Percentiles rank a stretch among this genome's conserved stretches.
Evolutionary conservation across 2,797 vertebrate species (phyloP).

Genomic region (Pterois miles): DNA sequence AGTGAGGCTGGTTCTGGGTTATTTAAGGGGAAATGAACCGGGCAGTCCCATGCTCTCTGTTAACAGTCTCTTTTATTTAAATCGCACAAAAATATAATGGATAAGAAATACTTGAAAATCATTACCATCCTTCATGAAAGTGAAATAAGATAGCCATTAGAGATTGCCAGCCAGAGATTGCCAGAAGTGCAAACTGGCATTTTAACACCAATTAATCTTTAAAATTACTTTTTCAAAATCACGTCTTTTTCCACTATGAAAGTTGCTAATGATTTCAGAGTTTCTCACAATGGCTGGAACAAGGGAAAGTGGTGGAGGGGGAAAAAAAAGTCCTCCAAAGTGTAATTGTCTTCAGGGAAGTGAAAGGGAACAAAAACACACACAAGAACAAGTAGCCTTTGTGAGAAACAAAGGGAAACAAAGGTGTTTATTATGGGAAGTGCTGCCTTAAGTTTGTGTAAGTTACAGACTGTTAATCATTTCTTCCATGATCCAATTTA

Average conservation of each 20-base stretch:
- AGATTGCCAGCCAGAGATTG: constrained; percentile 25
- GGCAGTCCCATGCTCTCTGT: neutral
- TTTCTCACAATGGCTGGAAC: neutral
- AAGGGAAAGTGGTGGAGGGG: neutral
- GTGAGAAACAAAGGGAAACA: neutral
- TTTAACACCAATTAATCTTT: constrained; percentile 48
- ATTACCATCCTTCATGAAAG: constrained; percentile 38
- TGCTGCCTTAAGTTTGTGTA: neutral
- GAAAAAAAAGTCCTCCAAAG: neutral
- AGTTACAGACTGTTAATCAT: neutral
- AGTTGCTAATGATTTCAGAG: constrained; percentile 4
- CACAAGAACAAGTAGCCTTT: neutral
- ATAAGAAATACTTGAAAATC: constrained; percentile 33
- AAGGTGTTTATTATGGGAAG: neutral
- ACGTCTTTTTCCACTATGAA: neutral
- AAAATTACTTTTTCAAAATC: constrained; percentile 38
- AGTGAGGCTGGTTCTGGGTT: constrained; percentile 49
- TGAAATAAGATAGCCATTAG: constrained; percentile 41
- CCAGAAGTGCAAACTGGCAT: constrained; percentile 23
- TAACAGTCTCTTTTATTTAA: constrained; percentile 46
- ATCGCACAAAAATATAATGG: constrained; percentile 30
- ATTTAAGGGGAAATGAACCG: constrained; percentile 58
- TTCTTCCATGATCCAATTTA: neutral
- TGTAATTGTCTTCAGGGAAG: neutral
- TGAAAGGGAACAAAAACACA: constrained; percentile 3